Evolutionary conservation across 2,113 vertebrate species (phyloP).

Genomic region (Heptranchias perlo): DNA sequence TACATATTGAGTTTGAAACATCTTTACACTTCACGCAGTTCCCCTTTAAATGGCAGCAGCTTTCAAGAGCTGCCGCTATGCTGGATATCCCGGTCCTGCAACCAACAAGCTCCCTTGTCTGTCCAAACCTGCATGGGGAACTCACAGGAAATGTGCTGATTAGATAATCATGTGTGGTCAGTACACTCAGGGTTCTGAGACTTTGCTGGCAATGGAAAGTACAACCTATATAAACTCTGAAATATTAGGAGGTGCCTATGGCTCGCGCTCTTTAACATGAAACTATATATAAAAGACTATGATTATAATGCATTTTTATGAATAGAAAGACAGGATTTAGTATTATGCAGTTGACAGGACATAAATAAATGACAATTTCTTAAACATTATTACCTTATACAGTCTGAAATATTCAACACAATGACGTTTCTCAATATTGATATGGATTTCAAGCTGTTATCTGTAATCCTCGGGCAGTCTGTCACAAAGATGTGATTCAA

Average conservation of each 20-base stretch:
- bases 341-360: background rate
- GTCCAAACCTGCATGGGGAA: background rate
- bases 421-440: conserved; percentile 56
- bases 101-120: background rate
- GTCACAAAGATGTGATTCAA: conserved; percentile 60
- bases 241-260: background rate
- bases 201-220: background rate
- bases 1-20: background rate
- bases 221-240: background rate
- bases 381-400: conserved; percentile 57
- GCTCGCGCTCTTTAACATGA: background rate
- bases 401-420: conserved; percentile 65
- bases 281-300: background rate
- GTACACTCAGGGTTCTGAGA: background rate
- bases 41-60: background rate
- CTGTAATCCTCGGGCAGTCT: conserved; percentile 63
- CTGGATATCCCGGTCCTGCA: background rate
- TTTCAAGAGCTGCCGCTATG: background rate
- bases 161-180: background rate
- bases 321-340: background rate
- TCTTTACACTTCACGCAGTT: background rate
- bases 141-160: background rate
- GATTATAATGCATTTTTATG: background rate
- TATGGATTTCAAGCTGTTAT: conserved; percentile 58
- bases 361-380: background rate